Evolutionary conservation across 64 coral and sea anemone species (phyloP).

Genomic region (Montipora foliosa): DNA sequence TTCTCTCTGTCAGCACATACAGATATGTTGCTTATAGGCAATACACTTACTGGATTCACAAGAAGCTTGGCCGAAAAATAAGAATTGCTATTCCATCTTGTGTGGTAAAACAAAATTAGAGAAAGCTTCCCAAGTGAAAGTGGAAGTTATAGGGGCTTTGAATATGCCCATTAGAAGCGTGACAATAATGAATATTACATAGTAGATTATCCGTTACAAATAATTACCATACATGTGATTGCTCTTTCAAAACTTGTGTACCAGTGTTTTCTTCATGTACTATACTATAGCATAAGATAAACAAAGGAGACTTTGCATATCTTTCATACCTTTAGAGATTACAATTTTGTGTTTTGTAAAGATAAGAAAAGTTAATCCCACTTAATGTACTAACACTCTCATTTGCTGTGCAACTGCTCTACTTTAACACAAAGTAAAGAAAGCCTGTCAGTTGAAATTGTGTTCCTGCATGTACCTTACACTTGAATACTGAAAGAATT

Average conservation of each 20-base stretch:
- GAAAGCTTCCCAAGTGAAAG: conserved; percentile 59
- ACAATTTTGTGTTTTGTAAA: no score
- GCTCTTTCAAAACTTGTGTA: neutral
- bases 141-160: conserved; percentile 58
- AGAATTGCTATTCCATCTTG: conserved; percentile 57
- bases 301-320: no score
- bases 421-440: no score
- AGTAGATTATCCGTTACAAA: neutral
- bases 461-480: no score
- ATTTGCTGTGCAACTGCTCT: no score
- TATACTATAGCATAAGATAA: neutral
- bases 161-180: conserved; percentile 21
- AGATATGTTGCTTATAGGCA: conserved; percentile 60
- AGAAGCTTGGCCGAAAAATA: conserved; percentile 45
- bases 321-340: no score
- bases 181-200: neutral
- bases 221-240: neutral
- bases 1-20: conserved; percentile 52
- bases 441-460: no score
- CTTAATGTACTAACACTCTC: no score
- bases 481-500: no score
- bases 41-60: conserved; percentile 51
- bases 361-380: no score
- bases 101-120: conserved; percentile 29
- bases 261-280: neutral